These are phyloP conservation scores for Corynorhinus townsendii DNA, from an alignment of 2,113 vertebrate species.

Conservation along the genomic window DNA sequence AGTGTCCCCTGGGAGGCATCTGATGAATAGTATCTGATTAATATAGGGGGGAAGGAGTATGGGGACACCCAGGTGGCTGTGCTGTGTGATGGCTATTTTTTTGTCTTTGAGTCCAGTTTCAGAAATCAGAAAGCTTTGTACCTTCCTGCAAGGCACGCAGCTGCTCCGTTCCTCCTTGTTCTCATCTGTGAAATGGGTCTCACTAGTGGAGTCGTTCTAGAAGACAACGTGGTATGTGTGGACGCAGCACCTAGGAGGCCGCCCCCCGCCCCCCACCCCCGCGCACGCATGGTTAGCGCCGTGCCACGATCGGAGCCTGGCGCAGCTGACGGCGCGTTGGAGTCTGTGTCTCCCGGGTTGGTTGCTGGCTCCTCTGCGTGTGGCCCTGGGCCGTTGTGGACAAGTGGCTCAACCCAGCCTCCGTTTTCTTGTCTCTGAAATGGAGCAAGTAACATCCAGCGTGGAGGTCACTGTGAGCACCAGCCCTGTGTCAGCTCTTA, in stretches of 20 bases:
- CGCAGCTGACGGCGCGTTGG: fast-evolving
- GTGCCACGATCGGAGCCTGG: fast-evolving
- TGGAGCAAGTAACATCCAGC: not conserved
- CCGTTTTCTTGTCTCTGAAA: not conserved
- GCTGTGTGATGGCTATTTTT: fast-evolving
- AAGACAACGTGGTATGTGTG: fast-evolving
- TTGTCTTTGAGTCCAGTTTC: fast-evolving
- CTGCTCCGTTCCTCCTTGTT: not conserved
- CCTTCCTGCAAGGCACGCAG: fast-evolving
- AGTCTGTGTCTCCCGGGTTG: fast-evolving
- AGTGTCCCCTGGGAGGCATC: not conserved
- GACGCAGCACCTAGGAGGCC: fast-evolving
- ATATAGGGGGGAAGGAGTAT: not conserved
- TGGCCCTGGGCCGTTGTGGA: not conserved
- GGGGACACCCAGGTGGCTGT: not conserved
- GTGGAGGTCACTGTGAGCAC: not conserved
- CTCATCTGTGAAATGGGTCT: not conserved
- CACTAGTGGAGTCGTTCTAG: fast-evolving
- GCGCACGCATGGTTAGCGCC: fast-evolving
- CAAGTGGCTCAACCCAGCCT: not conserved
- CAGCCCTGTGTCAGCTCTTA: not conserved
- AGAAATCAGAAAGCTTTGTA: not conserved
- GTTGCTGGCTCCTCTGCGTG: not conserved
- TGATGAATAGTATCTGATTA: not conserved
- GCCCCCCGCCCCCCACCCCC: too few species aligned